phyloP scores from a whole-genome alignment of 1,140 invertebrate genomes.

The Nasonia giraulti region DNA sequence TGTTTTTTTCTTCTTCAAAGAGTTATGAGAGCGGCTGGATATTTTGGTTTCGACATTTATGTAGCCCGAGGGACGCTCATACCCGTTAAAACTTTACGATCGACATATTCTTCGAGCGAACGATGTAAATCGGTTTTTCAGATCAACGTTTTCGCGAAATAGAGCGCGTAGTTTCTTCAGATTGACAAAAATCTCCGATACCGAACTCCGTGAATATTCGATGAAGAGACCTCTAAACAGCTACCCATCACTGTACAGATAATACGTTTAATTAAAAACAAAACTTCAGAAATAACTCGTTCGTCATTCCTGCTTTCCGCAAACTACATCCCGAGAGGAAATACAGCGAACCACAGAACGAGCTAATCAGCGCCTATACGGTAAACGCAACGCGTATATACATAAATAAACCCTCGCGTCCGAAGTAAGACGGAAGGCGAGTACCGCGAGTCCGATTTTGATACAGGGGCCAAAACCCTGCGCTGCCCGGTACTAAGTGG shows the following conservation, averaged over 20 bases:
- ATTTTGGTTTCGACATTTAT: constrained; percentile 13
- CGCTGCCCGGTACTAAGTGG: neutral
- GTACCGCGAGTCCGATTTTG: neutral
- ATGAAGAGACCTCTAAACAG: no score
- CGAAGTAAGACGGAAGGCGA: neutral
- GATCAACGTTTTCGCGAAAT: neutral
- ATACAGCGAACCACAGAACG: neutral
- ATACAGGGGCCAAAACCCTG: neutral
- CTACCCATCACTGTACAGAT: no score
- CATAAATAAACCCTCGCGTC: neutral
- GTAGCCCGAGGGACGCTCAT: neutral
- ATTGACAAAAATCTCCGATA: no score
- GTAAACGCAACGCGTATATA: neutral
- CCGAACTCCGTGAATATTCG: no score
- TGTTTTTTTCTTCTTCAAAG: neutral
- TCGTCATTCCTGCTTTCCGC: neutral
- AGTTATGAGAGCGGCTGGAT: neutral
- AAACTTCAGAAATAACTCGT: neutral
- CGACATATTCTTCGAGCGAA: neutral
- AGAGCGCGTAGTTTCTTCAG: neutral
- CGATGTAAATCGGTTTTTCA: neutral
- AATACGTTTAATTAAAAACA: no score
- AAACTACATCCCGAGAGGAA: neutral
- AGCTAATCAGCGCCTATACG: neutral
- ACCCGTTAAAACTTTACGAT: constrained; percentile 21